Evolutionary conservation across 2,113 vertebrate species (phyloP).

Genomic region (Gallinago media): DNA sequence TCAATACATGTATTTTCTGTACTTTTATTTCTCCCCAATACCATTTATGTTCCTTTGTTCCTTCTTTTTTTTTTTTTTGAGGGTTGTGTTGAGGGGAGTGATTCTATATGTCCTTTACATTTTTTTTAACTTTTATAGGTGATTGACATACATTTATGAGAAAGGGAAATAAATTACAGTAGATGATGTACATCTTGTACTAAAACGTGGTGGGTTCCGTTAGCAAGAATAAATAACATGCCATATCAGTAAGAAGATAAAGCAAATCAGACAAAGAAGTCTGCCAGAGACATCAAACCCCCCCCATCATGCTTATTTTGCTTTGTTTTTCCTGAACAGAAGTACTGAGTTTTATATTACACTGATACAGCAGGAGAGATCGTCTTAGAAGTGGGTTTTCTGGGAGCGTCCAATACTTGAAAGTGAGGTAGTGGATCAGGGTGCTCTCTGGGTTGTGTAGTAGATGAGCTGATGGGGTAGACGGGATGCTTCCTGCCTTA

Average conservation of each 20-base stretch:
- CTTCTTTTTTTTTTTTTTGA: too few relatives aligned
- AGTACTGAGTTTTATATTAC: rapidly evolving
- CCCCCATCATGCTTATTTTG: neutral
- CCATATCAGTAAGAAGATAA: neutral
- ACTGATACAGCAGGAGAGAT: neutral
- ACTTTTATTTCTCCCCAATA: neutral
- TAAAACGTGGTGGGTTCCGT: neutral
- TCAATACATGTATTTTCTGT: neutral
- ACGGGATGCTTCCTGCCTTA: neutral
- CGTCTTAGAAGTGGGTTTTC: neutral
- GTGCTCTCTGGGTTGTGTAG: neutral
- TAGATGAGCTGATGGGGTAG: neutral
- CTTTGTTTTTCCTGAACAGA: neutral
- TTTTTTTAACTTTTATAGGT: neutral
- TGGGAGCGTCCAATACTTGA: neutral
- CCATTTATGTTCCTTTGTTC: neutral
- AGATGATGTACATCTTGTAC: neutral
- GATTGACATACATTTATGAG: neutral
- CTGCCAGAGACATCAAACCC: neutral
- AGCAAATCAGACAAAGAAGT: neutral
- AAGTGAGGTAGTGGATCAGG: neutral
- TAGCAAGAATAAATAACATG: neutral
- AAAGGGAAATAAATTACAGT: neutral
- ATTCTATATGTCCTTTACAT: neutral
- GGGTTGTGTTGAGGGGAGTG: neutral